Base-by-base conservation (phyloP, 2,113 vertebrate species). In the Cyphomyrus plagiostoma region DNA sequence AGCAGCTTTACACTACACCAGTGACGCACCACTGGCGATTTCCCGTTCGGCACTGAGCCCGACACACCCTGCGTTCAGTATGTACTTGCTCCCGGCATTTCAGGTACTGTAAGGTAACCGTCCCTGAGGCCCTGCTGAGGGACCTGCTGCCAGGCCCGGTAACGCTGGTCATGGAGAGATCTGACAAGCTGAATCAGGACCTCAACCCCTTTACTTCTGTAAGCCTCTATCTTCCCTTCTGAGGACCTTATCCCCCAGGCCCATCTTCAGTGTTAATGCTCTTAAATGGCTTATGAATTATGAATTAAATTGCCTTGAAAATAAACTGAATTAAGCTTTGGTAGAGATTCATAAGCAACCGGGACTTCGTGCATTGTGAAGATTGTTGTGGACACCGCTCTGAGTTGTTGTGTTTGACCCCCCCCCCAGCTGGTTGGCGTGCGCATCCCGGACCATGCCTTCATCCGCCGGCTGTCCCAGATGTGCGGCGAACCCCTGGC, bases 171-270 rank as follows among this genome's bases (percentile, higher is more conserved):
- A 93, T 99, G 3, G 92, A 97, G 83, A 96, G 98, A 2, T 97
- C 97, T 0, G 94, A 95, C 3, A 92, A 92, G 0, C 96, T 99
- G 0, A 99, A 99, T 89, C 89, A 91, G 5, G 97, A 98, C 84
- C 92, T 99, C 89, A 99, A 99, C 86, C 98, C 98, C 0, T 99
- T 97, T 89, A 99, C 98, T 0, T 93, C 95, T n/a, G 98, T 99
- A 91, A 93, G 97, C 91, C n/a, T 52, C 0, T 1, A 3, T 3
- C 10, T 70, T 39, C 13, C 46, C 26, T 30, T 35, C 11, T 50
- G 7, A 21, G 35, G 30, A 80, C 5, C 23, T n/a, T 9, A 2
- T 42, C 74, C 70, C 30, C 74, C 19, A 4, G 74, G 74, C 74
- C 35, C 11, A 9, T 21, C 19, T 56, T 21, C 19, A 56, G 0